Base-by-base conservation (phyloP, 2,888 invertebrate species). In the Agonum fuliginosum region DNA sequence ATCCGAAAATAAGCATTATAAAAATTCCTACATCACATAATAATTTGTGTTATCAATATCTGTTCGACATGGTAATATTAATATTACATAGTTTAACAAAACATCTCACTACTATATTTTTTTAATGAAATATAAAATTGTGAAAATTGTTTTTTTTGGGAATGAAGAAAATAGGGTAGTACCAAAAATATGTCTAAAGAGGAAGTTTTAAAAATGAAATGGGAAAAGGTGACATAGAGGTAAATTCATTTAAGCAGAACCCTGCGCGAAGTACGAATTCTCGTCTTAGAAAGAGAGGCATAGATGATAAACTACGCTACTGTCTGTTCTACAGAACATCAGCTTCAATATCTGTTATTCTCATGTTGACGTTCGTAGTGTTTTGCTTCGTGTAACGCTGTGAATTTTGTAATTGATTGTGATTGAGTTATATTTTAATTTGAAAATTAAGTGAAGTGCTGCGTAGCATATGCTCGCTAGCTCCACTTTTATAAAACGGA, bases 11-110 rank as follows among this genome's bases (percentile, higher is more conserved):
- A 46, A 24, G n/a, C 12, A 46, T 43, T 69, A 46, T 24, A 43
- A 69, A 69, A 69, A 46, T 30, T 62, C 4, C 69, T 69, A 69
- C 69, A 69, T 69, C 69, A 69, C 69, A 69, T 41, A 12, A n/a
- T n/a, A n/a, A n/a, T 54, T 54, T 54, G 48, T 48, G 48, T 67
- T 67, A 37, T 48, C 19, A 10, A 37, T 37, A 37, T 65, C 20
- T 69, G 4, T 37, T 67, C 19, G 41, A 67, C 8, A 37, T 22
- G 19, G 10, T 22, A n/a, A n/a, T n/a, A n/a, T n/a, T n/a, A n/a
- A n/a, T 19, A 51, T 58, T n/a, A 46, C 58, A 12, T 30, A 62
- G 30, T 30, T 62, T 10, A 24, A 54, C 17, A 46, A 46, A 46
- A 12, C 12, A 10, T 67, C 41, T 43, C 43, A 24, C 69, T 69